phyloP scores from a whole-genome alignment of 2,888 invertebrate genomes.

The Nyleta sp. region DNA sequence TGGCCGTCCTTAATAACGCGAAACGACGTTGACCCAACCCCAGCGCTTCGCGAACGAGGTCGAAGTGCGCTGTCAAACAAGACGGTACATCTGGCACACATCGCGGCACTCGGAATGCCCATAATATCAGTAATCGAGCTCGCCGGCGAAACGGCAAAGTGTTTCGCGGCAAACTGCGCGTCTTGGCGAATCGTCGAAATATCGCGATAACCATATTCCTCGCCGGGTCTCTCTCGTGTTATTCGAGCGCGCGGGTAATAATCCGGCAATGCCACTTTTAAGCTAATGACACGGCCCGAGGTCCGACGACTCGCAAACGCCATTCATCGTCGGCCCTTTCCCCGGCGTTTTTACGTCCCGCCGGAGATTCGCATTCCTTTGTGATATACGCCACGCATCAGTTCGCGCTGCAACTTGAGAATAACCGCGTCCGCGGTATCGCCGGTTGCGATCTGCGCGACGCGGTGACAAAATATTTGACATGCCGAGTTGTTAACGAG shows the following conservation, averaged over 20 bases:
- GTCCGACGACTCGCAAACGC: constrained; percentile 25
- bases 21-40: too few species aligned
- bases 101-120: constrained; percentile 1
- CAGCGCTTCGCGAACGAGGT: too few species aligned
- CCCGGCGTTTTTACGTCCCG: constrained; percentile 12
- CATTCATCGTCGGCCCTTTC: constrained; percentile 8
- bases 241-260: constrained; percentile 45
- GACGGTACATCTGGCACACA: constrained; percentile 32
- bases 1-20: too few species aligned
- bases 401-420: constrained; percentile 47
- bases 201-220: constrained; percentile 52
- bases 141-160: constrained; percentile 5
- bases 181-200: constrained; percentile 37
- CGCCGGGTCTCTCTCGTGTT: constrained; percentile 14
- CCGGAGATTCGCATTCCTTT: constrained; percentile 49
- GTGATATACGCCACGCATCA: constrained; percentile 53
- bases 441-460: constrained; percentile 32
- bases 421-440: constrained; percentile 44
- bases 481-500: constrained; percentile 36
- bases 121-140: constrained; percentile 32
- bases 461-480: constrained; percentile 52
- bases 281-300: constrained; percentile 45
- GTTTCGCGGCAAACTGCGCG: constrained; percentile 19
- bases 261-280: constrained; percentile 53
- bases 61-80: constrained; percentile 30